phyloP scores from a whole-genome alignment of 92 coral and sea anemone species.

The Palythoa grandiflora region DNA sequence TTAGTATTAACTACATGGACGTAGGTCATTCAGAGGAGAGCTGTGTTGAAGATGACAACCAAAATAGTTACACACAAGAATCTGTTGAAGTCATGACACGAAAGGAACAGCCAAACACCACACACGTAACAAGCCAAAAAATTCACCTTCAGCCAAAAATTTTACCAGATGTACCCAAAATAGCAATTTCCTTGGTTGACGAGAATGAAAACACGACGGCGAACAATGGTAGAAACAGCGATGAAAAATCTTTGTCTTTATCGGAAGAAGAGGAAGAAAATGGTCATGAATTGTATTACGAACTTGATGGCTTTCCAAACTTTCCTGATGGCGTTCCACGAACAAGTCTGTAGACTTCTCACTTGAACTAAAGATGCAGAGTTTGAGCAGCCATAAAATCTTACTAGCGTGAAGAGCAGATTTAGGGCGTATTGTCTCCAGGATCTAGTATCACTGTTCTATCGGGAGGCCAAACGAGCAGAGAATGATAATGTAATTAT shows the following conservation, averaged over 20 bases:
- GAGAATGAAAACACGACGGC: conserved; percentile 53
- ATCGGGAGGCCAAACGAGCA: background rate
- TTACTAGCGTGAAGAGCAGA: background rate
- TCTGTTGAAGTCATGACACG: conserved; percentile 63
- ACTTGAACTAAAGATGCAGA: background rate
- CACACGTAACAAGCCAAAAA: background rate
- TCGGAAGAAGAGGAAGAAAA: conserved; percentile 28
- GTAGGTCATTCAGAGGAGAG: conserved; percentile 4
- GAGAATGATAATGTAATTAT: too few species aligned
- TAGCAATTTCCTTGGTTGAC: conserved; percentile 75
- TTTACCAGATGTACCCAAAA: conserved; percentile 59
- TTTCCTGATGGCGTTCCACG: conserved; percentile 77
- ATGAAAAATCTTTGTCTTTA: conserved; percentile 36
- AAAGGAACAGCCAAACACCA: conserved; percentile 1
- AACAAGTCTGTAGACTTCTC: conserved; percentile 58
- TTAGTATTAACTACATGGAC: conserved; percentile 29
- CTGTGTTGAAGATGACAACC: background rate
- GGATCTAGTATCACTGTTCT: background rate
- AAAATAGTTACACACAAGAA: conserved; percentile 14
- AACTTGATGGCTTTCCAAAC: conserved; percentile 69
- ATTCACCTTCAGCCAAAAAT: conserved; percentile 39
- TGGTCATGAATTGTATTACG: conserved; percentile 20
- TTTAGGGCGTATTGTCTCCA: background rate
- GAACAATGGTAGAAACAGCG: conserved; percentile 15
- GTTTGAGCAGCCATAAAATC: background rate